A percentile compares a stretch with the other conserved stretches of the same genome.
Evolutionary conservation across 2,797 vertebrate species (phyloP).

Genomic region (Monodelphis domestica): DNA sequence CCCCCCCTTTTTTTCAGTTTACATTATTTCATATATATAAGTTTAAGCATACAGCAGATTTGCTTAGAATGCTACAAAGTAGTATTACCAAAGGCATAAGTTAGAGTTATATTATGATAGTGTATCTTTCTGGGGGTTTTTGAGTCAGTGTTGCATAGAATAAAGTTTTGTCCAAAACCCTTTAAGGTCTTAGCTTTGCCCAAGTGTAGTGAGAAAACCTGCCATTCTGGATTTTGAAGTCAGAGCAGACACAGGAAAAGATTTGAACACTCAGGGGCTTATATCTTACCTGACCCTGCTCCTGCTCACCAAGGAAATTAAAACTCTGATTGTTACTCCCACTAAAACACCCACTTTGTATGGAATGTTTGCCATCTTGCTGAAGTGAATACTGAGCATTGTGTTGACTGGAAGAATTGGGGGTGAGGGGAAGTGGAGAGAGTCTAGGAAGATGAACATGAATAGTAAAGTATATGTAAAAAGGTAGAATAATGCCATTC

Average conservation of each 20-base stretch:
- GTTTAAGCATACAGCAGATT: constrained; percentile 4
- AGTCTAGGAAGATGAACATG: constrained; percentile 17
- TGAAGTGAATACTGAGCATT: background rate
- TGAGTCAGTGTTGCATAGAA: background rate
- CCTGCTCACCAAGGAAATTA: background rate
- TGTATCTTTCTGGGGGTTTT: background rate
- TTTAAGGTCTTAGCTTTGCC: background rate
- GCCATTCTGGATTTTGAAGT: background rate
- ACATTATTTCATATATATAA: constrained; percentile 38
- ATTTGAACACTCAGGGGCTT: background rate
- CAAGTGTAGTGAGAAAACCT: background rate
- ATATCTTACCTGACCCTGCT: background rate
- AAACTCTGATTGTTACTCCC: background rate
- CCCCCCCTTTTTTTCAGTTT: background rate
- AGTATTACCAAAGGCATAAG: background rate
- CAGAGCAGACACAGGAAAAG: background rate
- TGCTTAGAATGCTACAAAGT: background rate
- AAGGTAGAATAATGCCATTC: background rate
- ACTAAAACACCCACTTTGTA: background rate
- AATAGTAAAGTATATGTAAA: background rate
- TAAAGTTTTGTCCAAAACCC: background rate
- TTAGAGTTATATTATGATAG: background rate
- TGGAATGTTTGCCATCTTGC: background rate
- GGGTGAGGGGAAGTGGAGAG: background rate
- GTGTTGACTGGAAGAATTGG: background rate